phyloP scores from a whole-genome alignment of 2,113 vertebrate genomes.

The Vidua chalybeata region DNA sequence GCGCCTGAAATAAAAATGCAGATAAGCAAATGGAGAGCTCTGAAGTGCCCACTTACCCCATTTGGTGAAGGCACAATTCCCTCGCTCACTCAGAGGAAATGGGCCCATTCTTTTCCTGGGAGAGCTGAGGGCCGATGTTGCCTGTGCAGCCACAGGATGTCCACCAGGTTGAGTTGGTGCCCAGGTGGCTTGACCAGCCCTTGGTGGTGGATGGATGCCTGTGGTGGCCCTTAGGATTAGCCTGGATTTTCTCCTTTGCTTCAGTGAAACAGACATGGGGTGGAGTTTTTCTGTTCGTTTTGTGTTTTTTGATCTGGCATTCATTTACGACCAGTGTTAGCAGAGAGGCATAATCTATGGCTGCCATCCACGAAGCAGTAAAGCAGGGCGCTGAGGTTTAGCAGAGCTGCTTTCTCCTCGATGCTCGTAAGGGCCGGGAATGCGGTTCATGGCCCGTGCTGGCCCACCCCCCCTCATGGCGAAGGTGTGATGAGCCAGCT shows the following conservation, averaged over 20 bases:
- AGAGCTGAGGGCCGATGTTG: neutral
- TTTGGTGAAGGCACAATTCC: neutral
- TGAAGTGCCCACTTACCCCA: neutral
- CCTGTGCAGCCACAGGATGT: neutral
- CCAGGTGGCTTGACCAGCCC: neutral
- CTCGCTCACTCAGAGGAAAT: neutral
- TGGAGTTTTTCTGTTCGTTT: neutral
- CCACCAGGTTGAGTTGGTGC: neutral
- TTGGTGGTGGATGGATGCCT: neutral
- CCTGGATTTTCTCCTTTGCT: neutral
- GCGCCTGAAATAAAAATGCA: rapidly evolving
- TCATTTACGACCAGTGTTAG: neutral
- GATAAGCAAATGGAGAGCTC: neutral
- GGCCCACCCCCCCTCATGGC: neutral
- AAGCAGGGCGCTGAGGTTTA: neutral
- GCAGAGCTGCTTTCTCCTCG: neutral
- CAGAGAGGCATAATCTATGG: neutral
- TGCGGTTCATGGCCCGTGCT: neutral
- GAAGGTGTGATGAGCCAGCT: neutral
- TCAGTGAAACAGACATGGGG: neutral
- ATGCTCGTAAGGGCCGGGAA: rapidly evolving
- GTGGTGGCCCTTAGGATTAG: neutral
- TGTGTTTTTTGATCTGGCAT: neutral
- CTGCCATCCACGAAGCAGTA: neutral
- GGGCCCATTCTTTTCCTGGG: neutral